These are phyloP conservation scores for Ellobius talpinus DNA, from an alignment of 2,113 vertebrate genomes.

Conservation along the genomic window DNA sequence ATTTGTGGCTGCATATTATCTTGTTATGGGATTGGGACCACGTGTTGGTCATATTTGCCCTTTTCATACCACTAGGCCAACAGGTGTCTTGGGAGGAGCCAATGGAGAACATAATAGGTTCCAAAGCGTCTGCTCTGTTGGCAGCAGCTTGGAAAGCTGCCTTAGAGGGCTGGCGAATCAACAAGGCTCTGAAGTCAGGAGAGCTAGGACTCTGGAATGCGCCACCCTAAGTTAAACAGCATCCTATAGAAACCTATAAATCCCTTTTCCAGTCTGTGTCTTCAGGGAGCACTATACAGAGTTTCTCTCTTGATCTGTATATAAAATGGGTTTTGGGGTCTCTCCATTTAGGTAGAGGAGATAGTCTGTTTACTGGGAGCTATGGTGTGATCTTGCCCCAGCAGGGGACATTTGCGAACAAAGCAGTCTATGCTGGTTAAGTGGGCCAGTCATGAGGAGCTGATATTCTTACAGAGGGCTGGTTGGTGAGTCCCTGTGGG, in stretches of 20 bases:
- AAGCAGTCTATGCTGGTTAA: fast-evolving
- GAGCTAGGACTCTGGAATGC: background rate
- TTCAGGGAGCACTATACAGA: fast-evolving
- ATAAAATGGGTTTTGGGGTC: background rate
- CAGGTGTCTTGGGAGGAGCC: background rate
- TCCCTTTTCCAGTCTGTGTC: too few relatives aligned
- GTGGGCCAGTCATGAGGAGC: fast-evolving
- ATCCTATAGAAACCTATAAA: background rate
- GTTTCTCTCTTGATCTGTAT: background rate
- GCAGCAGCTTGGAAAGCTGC: background rate
- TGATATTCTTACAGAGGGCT: too few relatives aligned
- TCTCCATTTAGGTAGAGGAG: background rate
- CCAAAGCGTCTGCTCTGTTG: background rate
- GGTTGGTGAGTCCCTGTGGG: fast-evolving
- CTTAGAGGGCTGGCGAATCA: background rate
- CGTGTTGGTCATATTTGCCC: too few relatives aligned
- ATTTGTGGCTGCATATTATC: fast-evolving
- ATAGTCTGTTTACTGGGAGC: too few relatives aligned
- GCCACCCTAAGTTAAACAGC: fast-evolving
- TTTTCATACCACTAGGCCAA: background rate
- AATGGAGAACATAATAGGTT: fast-evolving
- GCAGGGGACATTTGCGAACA: background rate
- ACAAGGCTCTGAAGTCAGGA: fast-evolving
- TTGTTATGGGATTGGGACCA: background rate
- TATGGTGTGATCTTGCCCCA: fast-evolving